These are phyloP conservation scores for Phalloptychus januarius DNA, from an alignment of 2,797 vertebrate genomes.

Conservation along the genomic window DNA sequence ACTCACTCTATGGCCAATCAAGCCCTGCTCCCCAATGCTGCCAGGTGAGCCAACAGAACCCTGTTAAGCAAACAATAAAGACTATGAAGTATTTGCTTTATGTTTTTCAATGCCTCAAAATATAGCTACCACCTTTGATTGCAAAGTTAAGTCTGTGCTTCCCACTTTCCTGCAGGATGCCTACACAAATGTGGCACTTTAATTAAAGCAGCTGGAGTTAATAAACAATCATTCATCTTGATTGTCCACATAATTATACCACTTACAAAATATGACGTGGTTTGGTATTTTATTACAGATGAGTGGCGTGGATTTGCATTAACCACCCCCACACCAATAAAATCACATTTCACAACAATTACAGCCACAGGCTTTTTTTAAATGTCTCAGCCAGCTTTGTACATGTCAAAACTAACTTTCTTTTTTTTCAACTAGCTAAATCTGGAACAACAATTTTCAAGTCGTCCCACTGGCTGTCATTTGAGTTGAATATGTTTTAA, in stretches of 20 bases:
- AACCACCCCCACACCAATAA: neutral
- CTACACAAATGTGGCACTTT: neutral
- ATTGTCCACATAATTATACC: neutral
- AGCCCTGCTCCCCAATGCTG: slow-evolving; percentile 73
- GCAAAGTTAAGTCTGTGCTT: neutral
- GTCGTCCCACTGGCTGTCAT: neutral
- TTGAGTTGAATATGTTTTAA: neutral
- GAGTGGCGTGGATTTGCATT: neutral
- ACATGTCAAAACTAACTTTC: neutral
- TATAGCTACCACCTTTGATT: neutral
- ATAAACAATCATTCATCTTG: neutral
- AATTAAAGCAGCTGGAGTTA: neutral
- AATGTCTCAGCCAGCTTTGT: neutral
- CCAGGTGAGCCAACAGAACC: slow-evolving; percentile 70
- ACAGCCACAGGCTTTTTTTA: neutral
- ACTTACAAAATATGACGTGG: neutral
- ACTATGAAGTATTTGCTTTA: neutral
- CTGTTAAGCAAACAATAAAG: slow-evolving; percentile 54
- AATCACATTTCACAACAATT: neutral
- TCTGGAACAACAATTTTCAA: neutral
- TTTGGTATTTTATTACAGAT: neutral
- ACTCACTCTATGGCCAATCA: slow-evolving; percentile 78
- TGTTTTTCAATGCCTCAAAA: neutral
- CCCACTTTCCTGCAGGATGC: neutral
- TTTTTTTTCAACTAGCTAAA: neutral